Conservation (phyloP, 2,797 vertebrate species). For the Pangasius larnaudii region DNA sequence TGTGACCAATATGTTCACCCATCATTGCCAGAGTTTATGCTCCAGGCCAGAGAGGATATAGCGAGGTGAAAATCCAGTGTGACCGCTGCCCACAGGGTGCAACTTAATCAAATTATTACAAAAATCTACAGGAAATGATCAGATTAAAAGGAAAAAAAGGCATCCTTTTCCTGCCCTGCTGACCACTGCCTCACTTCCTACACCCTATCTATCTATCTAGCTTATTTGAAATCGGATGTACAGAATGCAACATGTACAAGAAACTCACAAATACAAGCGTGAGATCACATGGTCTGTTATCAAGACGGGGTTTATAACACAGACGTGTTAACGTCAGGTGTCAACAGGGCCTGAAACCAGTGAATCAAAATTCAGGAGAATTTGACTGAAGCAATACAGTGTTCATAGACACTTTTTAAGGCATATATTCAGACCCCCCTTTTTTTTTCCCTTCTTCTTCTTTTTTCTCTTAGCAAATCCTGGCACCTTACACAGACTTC, state of each 20-base stretch:
- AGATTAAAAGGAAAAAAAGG: not conserved
- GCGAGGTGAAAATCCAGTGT: not conserved
- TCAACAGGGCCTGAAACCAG: not conserved
- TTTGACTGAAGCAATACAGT: too few species aligned
- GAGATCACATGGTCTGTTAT: not conserved
- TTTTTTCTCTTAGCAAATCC: slow-evolving; percentile 86
- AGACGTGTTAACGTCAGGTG: not conserved
- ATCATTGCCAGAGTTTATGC: not conserved
- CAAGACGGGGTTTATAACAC: not conserved
- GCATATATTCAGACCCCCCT: not conserved
- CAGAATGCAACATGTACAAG: not conserved
- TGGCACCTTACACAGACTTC: slow-evolving; percentile 98
- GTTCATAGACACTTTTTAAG: not conserved
- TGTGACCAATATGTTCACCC: not conserved
- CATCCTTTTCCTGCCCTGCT: not conserved
- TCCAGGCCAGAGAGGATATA: not conserved
- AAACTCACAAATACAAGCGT: not conserved
- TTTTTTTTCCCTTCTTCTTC: not conserved
- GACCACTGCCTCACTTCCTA: not conserved
- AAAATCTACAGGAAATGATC: not conserved
- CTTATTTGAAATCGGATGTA: not conserved
- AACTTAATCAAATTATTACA: not conserved
- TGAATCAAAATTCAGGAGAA: not conserved
- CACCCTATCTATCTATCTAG: not conserved
- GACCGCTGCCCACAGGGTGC: not conserved